These are phyloP conservation scores for Rhopalosiphum maidis DNA, from an alignment of 1,140 invertebrate genomes.

Conservation along the genomic window DNA sequence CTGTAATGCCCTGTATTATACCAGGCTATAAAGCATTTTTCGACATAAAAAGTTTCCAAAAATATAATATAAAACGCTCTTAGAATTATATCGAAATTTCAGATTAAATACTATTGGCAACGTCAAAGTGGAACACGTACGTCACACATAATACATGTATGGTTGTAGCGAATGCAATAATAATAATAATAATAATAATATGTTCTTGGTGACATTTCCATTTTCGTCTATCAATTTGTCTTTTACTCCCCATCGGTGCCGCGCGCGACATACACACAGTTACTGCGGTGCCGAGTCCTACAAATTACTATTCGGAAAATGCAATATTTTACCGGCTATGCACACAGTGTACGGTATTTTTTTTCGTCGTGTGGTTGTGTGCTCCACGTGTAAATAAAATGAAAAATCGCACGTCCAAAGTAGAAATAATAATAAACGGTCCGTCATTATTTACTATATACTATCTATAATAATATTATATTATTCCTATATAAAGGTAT, in stretches of 20 bases:
- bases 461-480: not conserved
- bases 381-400: not conserved
- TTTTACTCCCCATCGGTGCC: not conserved
- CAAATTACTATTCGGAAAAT: slow-evolving; percentile 29
- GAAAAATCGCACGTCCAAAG: slow-evolving; percentile 2
- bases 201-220: slow-evolving; percentile 28
- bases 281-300: not conserved
- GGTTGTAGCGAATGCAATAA: not conserved
- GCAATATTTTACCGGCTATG: not conserved
- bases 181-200: slow-evolving; percentile 25
- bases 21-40: not conserved
- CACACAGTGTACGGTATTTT: not conserved
- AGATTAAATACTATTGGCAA: not conserved
- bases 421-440: slow-evolving; percentile 5
- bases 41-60: not conserved
- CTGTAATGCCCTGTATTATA: no score
- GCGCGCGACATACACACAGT: not conserved
- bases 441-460: not conserved
- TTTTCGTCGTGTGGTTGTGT: not conserved
- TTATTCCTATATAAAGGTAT: not conserved
- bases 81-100: not conserved
- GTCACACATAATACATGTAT: not conserved
- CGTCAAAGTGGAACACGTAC: not conserved
- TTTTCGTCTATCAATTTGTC: slow-evolving; percentile 41
- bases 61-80: not conserved